Base-by-base conservation (phyloP, 2,113 vertebrate genomes). In the Leptobrachium leishanense region DNA sequence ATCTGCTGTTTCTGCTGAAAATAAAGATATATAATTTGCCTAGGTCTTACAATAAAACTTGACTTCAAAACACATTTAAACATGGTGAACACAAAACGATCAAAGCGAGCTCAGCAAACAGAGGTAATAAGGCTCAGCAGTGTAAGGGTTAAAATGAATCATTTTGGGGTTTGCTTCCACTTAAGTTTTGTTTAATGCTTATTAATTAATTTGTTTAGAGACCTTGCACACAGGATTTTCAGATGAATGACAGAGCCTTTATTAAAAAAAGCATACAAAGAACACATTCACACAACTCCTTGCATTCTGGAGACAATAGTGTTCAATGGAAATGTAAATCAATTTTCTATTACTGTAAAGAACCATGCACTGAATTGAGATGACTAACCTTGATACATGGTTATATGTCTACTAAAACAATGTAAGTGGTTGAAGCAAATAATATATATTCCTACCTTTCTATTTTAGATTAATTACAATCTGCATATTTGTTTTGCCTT, bases 341-440 rank as follows among this genome's bases (percentile, higher is more conserved):
- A 79, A 72, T 72, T 66, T 63, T 66, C 69, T 43, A 43, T 66
- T 72, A 68, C 64, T 79, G 43, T 44, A 65, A 13, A 65, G 39
- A 72, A 64, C 44, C 59, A 72, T 79, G 66, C 43, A 65, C 72
- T 54, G 59, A 59, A 65, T 72, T 79, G 31, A 72, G 59, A 79
- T 57, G 66, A 43, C 64, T 79, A 72, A 79, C 77, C 57, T 79
- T 79, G 59, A 72, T 72, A 66, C 59, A 79, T 79, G 72, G 77
- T 79, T 79, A 50, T 4, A 31, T 31, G 20, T 31, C 20, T 31
- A 31, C 20, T 31, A 31, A 31, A 31, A 31, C 72, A 78, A 13
- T 64, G 68, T 64, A 55, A 63, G 39, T 62, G 55, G 76, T 77
- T 59, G 20, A 11, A 63, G 12, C 42, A 71, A 12, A 43, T 43